Evolutionary conservation across 2,888 invertebrate species (phyloP).

Genomic region (Volucella bombylans): DNA sequence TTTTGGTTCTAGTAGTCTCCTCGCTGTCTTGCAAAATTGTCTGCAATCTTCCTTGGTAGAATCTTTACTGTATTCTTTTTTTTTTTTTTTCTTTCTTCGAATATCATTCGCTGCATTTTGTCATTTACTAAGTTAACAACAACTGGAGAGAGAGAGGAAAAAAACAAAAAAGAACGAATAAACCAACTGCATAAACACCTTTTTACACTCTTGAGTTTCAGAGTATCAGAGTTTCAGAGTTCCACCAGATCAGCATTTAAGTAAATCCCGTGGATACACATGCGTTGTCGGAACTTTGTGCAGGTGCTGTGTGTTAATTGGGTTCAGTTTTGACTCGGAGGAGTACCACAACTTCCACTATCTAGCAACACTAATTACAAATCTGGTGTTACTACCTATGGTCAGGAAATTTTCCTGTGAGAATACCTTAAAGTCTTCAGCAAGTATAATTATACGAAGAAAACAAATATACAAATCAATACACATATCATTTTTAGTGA

Average conservation of each 20-base stretch:
- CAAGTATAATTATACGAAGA: too few species aligned
- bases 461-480: too few species aligned
- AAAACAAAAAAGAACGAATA: neutral
- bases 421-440: too few species aligned
- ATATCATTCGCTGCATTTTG: slow-evolving; percentile 51
- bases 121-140: slow-evolving; percentile 54
- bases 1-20: slow-evolving; percentile 49
- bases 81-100: slow-evolving; percentile 13
- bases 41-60: slow-evolving; percentile 33
- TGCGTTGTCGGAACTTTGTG: slow-evolving; percentile 30
- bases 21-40: slow-evolving; percentile 67
- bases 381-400: too few species aligned
- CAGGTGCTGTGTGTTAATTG: neutral
- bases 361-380: neutral
- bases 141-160: neutral
- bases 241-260: slow-evolving; percentile 16
- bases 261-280: slow-evolving; percentile 27
- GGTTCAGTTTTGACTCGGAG: neutral
- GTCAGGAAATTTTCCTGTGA: too few species aligned
- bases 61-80: neutral
- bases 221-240: too few species aligned
- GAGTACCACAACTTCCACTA: neutral
- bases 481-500: too few species aligned
- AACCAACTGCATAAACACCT: slow-evolving; percentile 44
- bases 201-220: slow-evolving; percentile 8